Base-by-base conservation (phyloP, 2,888 invertebrate species). In the Caprella mutica region DNA sequence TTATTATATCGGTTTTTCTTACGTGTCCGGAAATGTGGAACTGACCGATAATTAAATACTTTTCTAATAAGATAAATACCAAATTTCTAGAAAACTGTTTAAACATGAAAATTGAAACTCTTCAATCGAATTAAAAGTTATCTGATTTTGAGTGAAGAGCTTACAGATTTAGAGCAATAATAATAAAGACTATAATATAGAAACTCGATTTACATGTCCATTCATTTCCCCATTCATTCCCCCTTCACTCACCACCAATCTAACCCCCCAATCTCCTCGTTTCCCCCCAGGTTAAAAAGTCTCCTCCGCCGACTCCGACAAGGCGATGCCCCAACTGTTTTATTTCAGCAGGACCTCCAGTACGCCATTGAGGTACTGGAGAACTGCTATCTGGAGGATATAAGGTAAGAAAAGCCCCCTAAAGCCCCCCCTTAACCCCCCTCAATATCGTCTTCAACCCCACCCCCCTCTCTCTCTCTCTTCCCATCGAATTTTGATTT, bases 331-430 rank as follows among this genome's bases (percentile, higher is more conserved):
- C 83, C 88, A 30, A 83, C 85, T 68, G 89, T 90, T 73, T 83
- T 90, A 67, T 78, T 94, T 69, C 87, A 89, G 77, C 84, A 85
- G 74, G 93, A 94, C 76, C 78, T 94, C 67, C 86, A 90, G 70
- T 94, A 91, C 75, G 92, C 92, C 55, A 90, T 90, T 19, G 84
- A 85, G 71, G 92, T 93, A 44, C 80, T 93, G 66, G 92, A 93
- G 77, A 86, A 90, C 14, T 88, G 90, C 67, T 91, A 88, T 77
- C 84, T 88, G 72, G 92, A 92, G 73, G 91, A 92, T 75, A 86
- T 89, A 73, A 89, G 89, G 92, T 90, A 83, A 77, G 85, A 81
- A 26, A 27, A 21, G 30, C 29, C 52, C 19, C 19, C n/a, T 29
- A 23, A 8, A 21, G 24, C 19, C 23, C 43, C 53, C 26, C n/a